A percentile compares a stretch with the other conserved stretches of the same genome.
Conservation (phyloP, 2,113 vertebrate genomes). For the Synchiropus splendidus region DNA sequence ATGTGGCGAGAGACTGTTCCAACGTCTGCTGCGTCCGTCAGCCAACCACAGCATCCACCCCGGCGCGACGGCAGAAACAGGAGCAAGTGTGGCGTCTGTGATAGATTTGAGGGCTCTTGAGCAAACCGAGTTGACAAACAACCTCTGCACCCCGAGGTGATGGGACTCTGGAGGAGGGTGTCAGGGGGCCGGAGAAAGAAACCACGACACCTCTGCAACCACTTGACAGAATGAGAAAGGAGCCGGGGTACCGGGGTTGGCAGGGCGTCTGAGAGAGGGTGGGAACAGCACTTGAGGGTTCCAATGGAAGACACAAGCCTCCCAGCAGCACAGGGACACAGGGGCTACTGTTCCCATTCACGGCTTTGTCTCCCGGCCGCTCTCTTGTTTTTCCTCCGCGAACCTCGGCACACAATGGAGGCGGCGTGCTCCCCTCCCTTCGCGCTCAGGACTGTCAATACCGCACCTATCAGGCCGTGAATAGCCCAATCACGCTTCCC, state of each 20-base stretch:
- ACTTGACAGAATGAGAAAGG: constrained; percentile 58
- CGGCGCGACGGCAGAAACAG: no score
- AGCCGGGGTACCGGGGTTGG: constrained; percentile 36
- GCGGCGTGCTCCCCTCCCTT: constrained; percentile 64
- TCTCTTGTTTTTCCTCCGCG: constrained; percentile 79
- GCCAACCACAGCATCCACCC: no score
- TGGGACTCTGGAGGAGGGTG: constrained; percentile 25
- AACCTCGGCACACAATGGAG: constrained; percentile 71
- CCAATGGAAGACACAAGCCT: constrained; percentile 66
- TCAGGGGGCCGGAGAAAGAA: constrained; percentile 43
- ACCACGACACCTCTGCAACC: constrained; percentile 59
- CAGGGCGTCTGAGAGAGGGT: constrained; percentile 48
- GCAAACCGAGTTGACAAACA: constrained; percentile 47
- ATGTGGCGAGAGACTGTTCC: no score
- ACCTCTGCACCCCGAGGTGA: constrained; percentile 33
- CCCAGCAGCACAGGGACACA: constrained; percentile 73
- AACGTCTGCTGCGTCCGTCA: no score
- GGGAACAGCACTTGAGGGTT: constrained; percentile 64
- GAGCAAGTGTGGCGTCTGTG: no score
- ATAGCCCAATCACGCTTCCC: constrained; percentile 84
- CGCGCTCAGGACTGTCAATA: constrained; percentile 70
- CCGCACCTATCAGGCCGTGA: constrained; percentile 65
- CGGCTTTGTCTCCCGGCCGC: constrained; percentile 74
- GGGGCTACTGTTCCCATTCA: constrained; percentile 80
- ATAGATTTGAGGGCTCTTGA: constrained; percentile 18